phyloP scores from a whole-genome alignment of 35 echinoderm and acorn worm genomes.

The Eucidaris tribuloides region DNA sequence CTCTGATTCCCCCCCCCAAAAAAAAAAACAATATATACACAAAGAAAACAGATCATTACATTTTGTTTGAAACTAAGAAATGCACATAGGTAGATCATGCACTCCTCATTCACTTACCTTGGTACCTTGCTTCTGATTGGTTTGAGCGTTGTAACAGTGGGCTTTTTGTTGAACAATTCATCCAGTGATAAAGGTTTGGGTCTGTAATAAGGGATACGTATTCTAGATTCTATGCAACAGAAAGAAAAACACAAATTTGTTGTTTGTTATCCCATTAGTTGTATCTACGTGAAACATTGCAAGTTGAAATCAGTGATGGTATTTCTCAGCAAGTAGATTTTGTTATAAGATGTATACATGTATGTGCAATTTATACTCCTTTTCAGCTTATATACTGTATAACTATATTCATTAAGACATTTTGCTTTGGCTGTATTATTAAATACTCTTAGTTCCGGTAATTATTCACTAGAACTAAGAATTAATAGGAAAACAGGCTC shows the following conservation, averaged over 20 bases:
- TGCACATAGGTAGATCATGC: no score
- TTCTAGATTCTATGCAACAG: slow-evolving; percentile 57
- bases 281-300: neutral
- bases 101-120: neutral
- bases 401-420: no score
- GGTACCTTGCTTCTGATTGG: slow-evolving; percentile 17
- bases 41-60: neutral
- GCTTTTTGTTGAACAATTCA: slow-evolving; percentile 97
- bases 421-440: no score
- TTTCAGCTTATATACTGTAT: neutral
- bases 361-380: neutral
- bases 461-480: neutral
- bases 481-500: no score
- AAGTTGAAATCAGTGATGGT: neutral
- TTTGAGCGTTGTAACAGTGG: slow-evolving; percentile 42
- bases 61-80: neutral
- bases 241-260: neutral
- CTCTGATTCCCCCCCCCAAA: neutral
- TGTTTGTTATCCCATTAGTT: neutral
- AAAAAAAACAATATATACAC: neutral
- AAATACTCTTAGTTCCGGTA: neutral
- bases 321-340: neutral
- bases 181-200: slow-evolving; percentile 78
- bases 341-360: neutral
- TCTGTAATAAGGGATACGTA: slow-evolving; percentile 86